Evolutionary conservation across 2,888 invertebrate species (phyloP), one percentile per base, ranked within the genome.

Genomic region (Chrysolina americana): DNA sequence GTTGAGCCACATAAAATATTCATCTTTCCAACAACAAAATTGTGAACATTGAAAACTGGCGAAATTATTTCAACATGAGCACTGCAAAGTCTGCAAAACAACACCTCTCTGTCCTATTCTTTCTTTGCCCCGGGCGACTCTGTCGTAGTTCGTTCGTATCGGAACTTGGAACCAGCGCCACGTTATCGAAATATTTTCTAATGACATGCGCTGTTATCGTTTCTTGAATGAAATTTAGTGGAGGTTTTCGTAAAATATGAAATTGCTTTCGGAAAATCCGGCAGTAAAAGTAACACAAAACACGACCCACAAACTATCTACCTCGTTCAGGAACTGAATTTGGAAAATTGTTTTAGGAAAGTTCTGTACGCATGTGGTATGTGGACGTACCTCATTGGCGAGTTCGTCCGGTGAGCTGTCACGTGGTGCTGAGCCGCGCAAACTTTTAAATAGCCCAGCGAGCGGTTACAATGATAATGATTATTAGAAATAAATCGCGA

Each of bases 381-480:
- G 90, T 90, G 90, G 89, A 89, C 82, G 84, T 76, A 83, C 76
- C 80, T 82, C 82, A 90, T 90, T 90, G 90, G 90, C 82, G 81
- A 36, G 48, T 50, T 44, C 56, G 41, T 48, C 62, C 41, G 41
- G 62, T 47, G 44, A 71, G 68, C 64, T 65, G 69, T 75, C 76
- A 81, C 79, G 78, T 80, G 80, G 73, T 68, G 63, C 63, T 15
- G 44, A 74, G 73, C 75, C 78, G 78, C 80, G 76, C 76, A 76
- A 77, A 76, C 66, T 79, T 79, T 78, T 76, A 78, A 78, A 78
- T 77, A 77, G 73, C 74, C 68, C 36, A 68, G 70, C 70, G 75
- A 68, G 70, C 70, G 75, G 74, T 75, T 72, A 71, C 71, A 77
- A 79, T 78, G 76, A 76, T 77, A 74, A 76, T 75, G 75, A 75